Conservation (phyloP, 1,140 invertebrate genomes). For the Campoletis sonorensis region DNA sequence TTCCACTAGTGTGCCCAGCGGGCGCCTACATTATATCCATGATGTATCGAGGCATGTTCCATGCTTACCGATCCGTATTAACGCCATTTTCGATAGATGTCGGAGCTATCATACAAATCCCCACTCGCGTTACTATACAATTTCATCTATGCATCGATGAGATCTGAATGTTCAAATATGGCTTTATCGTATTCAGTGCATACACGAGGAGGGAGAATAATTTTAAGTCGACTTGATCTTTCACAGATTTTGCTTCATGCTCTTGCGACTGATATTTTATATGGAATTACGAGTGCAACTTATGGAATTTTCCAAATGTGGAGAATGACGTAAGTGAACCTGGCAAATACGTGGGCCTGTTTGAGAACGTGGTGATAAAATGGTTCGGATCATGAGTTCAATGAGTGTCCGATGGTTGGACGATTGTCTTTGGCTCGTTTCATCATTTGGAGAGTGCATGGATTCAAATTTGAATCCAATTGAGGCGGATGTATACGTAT, state of each 20-base stretch:
- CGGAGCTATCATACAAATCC: neutral
- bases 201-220: too few species aligned
- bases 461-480: too few species aligned
- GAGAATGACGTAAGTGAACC: neutral
- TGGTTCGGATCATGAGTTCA: neutral
- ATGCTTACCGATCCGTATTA: conserved; percentile 32
- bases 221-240: too few species aligned
- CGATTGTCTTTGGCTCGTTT: neutral
- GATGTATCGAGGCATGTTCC: conserved; percentile 36
- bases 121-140: neutral
- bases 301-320: neutral
- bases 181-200: too few species aligned
- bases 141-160: neutral
- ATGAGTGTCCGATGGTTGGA: neutral
- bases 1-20: conserved; percentile 26
- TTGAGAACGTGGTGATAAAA: neutral
- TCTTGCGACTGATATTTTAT: too few species aligned
- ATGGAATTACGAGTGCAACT: too few species aligned
- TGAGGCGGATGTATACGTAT: neutral
- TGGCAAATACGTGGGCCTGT: neutral
- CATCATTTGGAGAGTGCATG: neutral
- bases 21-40: neutral
- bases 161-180: neutral
- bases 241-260: too few species aligned
- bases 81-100: conserved; percentile 6